These are phyloP conservation scores for Troides oblongomaculatus DNA, from an alignment of 2,888 invertebrate genomes.

Conservation along the genomic window DNA sequence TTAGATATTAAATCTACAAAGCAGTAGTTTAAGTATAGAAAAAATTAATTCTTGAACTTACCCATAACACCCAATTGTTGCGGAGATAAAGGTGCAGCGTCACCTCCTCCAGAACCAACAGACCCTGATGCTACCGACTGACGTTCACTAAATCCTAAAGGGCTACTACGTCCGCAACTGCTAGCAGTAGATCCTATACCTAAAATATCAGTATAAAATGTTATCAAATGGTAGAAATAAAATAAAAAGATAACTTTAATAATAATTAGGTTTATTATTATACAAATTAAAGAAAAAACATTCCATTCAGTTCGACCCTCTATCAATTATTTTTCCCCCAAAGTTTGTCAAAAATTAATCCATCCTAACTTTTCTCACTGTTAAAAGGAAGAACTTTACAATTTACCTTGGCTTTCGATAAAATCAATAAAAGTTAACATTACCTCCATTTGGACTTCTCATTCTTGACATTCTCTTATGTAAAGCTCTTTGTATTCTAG, in stretches of 20 bases:
- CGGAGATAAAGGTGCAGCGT: conserved; percentile 86
- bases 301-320: no score
- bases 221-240: not conserved
- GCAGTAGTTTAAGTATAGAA: not conserved
- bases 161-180: conserved; percentile 83
- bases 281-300: no score
- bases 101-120: conserved; percentile 78
- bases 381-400: no score
- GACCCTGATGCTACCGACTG: conserved; percentile 85
- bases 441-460: conserved; percentile 85
- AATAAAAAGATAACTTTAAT: not conserved
- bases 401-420: no score
- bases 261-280: not conserved
- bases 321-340: no score
- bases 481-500: conserved; percentile 76
- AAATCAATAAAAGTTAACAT: conserved; percentile 7
- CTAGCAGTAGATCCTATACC: conserved; percentile 84
- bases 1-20: not conserved
- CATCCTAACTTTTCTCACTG: no score
- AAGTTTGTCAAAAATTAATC: no score
- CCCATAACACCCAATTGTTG: conserved; percentile 95
- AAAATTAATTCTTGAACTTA: conserved; percentile 69
- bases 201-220: conserved; percentile 35
- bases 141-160: conserved; percentile 82
- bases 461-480: conserved; percentile 82